A percentile compares a stretch with the other conserved stretches of the same genome.
These are phyloP conservation scores for Cyaniris semiargus DNA, from an alignment of 2,888 invertebrate species.

Conservation along the genomic window DNA sequence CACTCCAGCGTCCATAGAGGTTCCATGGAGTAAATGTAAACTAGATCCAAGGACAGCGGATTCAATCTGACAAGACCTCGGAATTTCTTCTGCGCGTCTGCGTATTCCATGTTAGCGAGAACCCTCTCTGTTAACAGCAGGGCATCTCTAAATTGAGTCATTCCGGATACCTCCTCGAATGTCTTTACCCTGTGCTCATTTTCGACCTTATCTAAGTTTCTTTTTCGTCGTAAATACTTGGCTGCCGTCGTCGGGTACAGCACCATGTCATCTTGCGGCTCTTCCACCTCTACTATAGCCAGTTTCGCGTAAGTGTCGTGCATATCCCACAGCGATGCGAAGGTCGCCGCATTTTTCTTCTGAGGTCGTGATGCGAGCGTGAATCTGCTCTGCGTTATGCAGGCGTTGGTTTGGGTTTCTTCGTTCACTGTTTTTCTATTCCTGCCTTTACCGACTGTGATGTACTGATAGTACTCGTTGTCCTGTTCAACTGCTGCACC, in stretches of 20 bases:
- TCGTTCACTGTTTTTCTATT: slow-evolving; percentile 83
- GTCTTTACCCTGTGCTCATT: slow-evolving; percentile 47
- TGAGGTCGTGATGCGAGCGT: slow-evolving; percentile 80
- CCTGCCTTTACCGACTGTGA: slow-evolving; percentile 84
- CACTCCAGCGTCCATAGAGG: slow-evolving; percentile 85
- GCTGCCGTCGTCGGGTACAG: slow-evolving; percentile 66
- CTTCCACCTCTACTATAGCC: slow-evolving; percentile 52
- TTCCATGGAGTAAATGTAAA: slow-evolving; percentile 84
- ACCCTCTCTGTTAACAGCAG: slow-evolving; percentile 85
- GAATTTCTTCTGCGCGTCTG: slow-evolving; percentile 85
- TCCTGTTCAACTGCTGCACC: slow-evolving; percentile 79
- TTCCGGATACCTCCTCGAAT: slow-evolving; percentile 55
- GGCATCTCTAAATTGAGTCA: slow-evolving; percentile 80
- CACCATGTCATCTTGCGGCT: slow-evolving; percentile 71
- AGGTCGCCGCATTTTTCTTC: slow-evolving; percentile 80
- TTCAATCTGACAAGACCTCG: slow-evolving; percentile 83
- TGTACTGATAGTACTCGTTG: slow-evolving; percentile 84
- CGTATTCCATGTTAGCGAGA: slow-evolving; percentile 84
- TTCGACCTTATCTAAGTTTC: slow-evolving; percentile 37
- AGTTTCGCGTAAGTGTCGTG: slow-evolving; percentile 83
- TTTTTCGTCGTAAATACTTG: slow-evolving; percentile 56
- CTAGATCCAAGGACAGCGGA: slow-evolving; percentile 82
- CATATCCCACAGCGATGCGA: slow-evolving; percentile 89
- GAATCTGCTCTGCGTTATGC: slow-evolving; percentile 82
- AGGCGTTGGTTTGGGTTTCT: slow-evolving; percentile 85